These are phyloP conservation scores for Manacus vitellinus DNA, from an alignment of 2,113 vertebrate species.

Conservation along the genomic window DNA sequence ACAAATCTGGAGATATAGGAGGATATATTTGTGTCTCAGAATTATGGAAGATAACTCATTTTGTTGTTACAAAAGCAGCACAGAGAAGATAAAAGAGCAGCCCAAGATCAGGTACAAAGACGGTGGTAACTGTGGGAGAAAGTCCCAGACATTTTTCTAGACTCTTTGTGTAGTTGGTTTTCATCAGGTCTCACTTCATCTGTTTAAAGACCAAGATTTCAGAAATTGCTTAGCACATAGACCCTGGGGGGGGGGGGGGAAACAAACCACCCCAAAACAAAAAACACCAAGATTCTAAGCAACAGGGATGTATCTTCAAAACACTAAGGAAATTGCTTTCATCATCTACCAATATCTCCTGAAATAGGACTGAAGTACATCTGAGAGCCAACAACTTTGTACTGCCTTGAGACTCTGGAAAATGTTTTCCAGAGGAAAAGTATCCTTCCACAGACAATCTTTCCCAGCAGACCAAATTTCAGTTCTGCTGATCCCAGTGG, in stretches of 20 bases:
- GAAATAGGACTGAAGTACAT: neutral
- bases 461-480: neutral
- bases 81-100: neutral
- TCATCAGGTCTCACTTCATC: neutral
- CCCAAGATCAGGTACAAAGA: neutral
- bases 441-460: neutral
- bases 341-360: neutral
- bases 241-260: accelerated
- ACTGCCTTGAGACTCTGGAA: neutral
- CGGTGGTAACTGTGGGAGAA: neutral
- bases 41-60: neutral
- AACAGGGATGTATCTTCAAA: neutral
- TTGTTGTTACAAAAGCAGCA: neutral
- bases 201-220: neutral
- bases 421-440: neutral
- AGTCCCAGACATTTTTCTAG: neutral
- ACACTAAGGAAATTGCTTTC: neutral
- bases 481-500: neutral
- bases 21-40: neutral
- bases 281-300: neutral
- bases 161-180: neutral
- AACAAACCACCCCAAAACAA: neutral
- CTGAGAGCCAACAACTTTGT: neutral
- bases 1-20: neutral
- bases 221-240: neutral